Base-by-base conservation (phyloP, 2,113 vertebrate genomes). In the Orthonyx spaldingii region DNA sequence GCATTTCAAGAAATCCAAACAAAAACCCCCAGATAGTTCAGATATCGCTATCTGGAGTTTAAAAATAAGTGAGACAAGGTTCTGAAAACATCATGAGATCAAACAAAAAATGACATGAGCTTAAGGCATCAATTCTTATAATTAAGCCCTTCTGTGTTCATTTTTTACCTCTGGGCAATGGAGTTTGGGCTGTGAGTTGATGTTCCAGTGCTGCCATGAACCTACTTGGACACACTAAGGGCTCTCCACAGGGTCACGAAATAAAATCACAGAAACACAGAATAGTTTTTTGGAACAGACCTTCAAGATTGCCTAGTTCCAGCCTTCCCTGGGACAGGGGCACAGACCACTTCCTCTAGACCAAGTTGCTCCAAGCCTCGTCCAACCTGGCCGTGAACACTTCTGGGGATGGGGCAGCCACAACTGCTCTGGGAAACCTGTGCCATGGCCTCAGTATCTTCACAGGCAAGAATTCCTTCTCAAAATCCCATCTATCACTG, bases 331-430 rank as follows among this genome's bases (percentile, higher is more conserved):
- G 3, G 35, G 32, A 39, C 17, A 22, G 22, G 10, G 11, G 7
- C 30, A 60, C 11, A 11, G 46, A 47, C 9, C 22, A 0, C 8
- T 68, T 6, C 70, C 30, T 15, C 9, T 7, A 0, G 8, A 1
- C 87, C 33, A 60, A 16, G 9, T 0, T 60, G 33, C 33, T 75
- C 33, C 53, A 16, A 57, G 12, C 16, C 15, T 4, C 0, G 0
- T 74, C 42, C 37, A 82, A 0, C 23, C 39, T 60, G 46, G 13
- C 13, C n/a, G 18, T 12, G 37, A 11, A 0, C 39, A 68, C 78
- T 47, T 0, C n/a, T 46, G 46, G 46, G 46, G 46, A 60, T 46
- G 68, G 41, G 8, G 2, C 30, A 79, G 59, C 77, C 69, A 11
- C 60, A 74, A 69, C 60, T 82, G 3, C 76, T 59, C 4, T 28